These are phyloP conservation scores for Isurus oxyrinchus DNA, from an alignment of 2,113 vertebrate genomes.

Conservation along the genomic window DNA sequence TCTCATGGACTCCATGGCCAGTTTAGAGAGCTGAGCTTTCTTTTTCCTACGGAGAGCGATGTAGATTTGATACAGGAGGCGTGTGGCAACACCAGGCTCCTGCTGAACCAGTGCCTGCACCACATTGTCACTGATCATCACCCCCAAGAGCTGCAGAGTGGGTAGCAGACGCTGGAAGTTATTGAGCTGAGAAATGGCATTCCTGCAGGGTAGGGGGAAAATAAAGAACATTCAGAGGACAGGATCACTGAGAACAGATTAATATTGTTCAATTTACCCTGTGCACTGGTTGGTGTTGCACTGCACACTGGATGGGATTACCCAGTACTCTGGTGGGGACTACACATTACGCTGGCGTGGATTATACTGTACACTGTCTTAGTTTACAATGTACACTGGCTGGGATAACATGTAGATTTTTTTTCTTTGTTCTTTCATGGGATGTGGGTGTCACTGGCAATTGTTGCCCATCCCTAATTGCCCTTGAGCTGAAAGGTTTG, in stretches of 20 bases:
- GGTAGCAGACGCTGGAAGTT: conserved; percentile 85
- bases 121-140: conserved; percentile 70
- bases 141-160: conserved; percentile 70
- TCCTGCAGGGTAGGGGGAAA: conserved; percentile 49
- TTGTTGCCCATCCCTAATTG: too few relatives aligned
- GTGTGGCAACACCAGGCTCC: conserved; percentile 68
- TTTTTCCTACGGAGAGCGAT: conserved; percentile 74
- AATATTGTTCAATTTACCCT: not conserved
- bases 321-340: too few relatives aligned
- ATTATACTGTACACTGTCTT: too few relatives aligned
- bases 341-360: not conserved
- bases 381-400: not conserved
- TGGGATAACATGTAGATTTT: not conserved
- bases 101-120: conserved; percentile 73
- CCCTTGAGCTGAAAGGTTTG: too few relatives aligned
- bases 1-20: conserved; percentile 61
- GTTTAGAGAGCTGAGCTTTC: conserved; percentile 57
- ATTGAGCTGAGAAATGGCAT: conserved; percentile 67
- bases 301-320: not conserved
- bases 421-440: too few relatives aligned
- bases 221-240: not conserved
- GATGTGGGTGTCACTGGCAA: too few relatives aligned
- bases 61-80: conserved; percentile 80
- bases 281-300: not conserved
- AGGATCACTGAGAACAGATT: not conserved